Percentiles rank a stretch among this genome's conserved stretches.
Conservation (phyloP, 2,888 invertebrate species). For the Cantharis nigra region DNA sequence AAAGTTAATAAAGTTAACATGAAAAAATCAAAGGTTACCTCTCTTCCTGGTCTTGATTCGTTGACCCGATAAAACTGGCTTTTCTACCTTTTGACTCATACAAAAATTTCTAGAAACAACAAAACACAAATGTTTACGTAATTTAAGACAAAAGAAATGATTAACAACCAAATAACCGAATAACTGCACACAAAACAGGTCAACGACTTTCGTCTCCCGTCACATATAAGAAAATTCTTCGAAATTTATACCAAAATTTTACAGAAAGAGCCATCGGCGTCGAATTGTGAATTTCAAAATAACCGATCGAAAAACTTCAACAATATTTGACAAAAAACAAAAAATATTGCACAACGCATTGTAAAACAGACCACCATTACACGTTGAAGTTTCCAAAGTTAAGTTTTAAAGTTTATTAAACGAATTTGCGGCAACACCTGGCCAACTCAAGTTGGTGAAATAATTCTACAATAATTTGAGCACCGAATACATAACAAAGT, state of each 20-base stretch:
- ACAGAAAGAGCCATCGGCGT: not conserved
- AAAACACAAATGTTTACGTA: conserved; percentile 1
- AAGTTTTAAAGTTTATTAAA: conserved; percentile 1
- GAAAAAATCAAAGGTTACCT: conserved; percentile 63
- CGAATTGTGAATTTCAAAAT: not conserved
- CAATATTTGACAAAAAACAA: not conserved
- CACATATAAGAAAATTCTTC: not conserved
- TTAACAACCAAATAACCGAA: conserved; percentile 18
- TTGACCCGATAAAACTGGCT: conserved; percentile 99
- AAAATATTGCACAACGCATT: conserved; percentile 31
- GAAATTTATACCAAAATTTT: not conserved
- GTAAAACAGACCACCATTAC: conserved; percentile 27
- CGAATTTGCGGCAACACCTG: not conserved
- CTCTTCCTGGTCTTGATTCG: conserved; percentile 99
- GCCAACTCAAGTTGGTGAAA: not conserved
- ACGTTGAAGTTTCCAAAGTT: conserved; percentile 8
- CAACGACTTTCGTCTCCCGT: conserved; percentile 24
- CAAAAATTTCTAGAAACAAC: conserved; percentile 66
- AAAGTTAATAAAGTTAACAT: not conserved
- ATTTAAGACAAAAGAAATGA: conserved; percentile 8
- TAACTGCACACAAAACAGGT: conserved; percentile 23
- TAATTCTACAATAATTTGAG: not conserved
- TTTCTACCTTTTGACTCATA: conserved; percentile 99
- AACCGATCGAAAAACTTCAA: not conserved
- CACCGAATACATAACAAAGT: not conserved